Conservation (phyloP, 2,113 vertebrate genomes). For the Heterocephalus glaber region DNA sequence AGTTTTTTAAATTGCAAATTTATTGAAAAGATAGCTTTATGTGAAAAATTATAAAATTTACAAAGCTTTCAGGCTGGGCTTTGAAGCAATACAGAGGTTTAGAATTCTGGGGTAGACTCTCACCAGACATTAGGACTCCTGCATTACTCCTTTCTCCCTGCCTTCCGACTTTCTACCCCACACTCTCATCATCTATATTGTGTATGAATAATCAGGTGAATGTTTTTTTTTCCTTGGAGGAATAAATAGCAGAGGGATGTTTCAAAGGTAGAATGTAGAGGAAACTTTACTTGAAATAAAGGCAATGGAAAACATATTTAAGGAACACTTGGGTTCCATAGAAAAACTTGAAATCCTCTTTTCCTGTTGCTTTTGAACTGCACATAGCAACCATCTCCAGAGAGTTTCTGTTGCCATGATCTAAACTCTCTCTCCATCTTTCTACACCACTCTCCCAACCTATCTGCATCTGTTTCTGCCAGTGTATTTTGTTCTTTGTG, state of each 20-base stretch:
- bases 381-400: neutral
- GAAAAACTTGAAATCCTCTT: neutral
- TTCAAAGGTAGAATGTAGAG: neutral
- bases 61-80: neutral
- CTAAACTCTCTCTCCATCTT: neutral
- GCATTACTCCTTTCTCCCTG: neutral
- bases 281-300: conserved; percentile 4
- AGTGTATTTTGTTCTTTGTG: neutral
- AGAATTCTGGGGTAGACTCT: neutral
- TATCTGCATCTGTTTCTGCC: neutral
- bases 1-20: neutral
- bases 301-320: neutral
- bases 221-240: neutral
- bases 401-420: neutral
- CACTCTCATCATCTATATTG: neutral
- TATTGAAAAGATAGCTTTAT: conserved; percentile 19
- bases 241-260: neutral
- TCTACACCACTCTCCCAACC: neutral
- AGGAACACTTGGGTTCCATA: neutral
- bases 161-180: neutral
- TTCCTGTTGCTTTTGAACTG: neutral
- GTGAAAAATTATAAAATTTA: conserved; percentile 36
- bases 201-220: neutral
- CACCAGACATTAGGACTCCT: neutral
- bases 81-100: neutral